These are phyloP conservation scores for Neuroterus valhalla DNA, from an alignment of 1,140 invertebrate species.

Conservation along the genomic window DNA sequence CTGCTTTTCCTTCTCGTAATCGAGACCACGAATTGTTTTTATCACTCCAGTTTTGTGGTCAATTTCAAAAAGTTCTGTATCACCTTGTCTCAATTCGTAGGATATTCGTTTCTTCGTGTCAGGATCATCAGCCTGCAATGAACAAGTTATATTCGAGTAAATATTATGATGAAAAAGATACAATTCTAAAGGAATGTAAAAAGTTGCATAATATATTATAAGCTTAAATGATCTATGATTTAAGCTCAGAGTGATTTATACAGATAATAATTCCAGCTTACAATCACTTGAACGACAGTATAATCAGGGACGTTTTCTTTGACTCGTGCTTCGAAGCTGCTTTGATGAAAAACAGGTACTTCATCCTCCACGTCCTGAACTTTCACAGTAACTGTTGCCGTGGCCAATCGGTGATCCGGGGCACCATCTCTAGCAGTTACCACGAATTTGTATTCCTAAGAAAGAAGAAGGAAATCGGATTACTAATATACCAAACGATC, in stretches of 20 bases:
- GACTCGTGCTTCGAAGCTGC: constrained; percentile 84
- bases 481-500: neutral
- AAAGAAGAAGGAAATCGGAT: constrained; percentile 44
- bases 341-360: constrained; percentile 85
- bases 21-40: constrained; percentile 83
- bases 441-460: constrained; percentile 85
- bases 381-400: constrained; percentile 88
- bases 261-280: constrained; percentile 59
- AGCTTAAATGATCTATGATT: no score
- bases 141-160: neutral
- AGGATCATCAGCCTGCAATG: constrained; percentile 82
- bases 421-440: constrained; percentile 93
- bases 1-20: constrained; percentile 85
- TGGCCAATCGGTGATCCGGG: constrained; percentile 88
- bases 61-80: constrained; percentile 87
- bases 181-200: no score
- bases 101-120: constrained; percentile 88
- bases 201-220: no score
- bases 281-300: constrained; percentile 83
- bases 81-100: constrained; percentile 88
- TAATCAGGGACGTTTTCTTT: constrained; percentile 89
- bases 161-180: no score
- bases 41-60: constrained; percentile 87
- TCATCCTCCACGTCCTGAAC: constrained; percentile 90
- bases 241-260: neutral